Base-by-base conservation (phyloP, 2,888 invertebrate genomes). In the Coenonympha arcania region DNA sequence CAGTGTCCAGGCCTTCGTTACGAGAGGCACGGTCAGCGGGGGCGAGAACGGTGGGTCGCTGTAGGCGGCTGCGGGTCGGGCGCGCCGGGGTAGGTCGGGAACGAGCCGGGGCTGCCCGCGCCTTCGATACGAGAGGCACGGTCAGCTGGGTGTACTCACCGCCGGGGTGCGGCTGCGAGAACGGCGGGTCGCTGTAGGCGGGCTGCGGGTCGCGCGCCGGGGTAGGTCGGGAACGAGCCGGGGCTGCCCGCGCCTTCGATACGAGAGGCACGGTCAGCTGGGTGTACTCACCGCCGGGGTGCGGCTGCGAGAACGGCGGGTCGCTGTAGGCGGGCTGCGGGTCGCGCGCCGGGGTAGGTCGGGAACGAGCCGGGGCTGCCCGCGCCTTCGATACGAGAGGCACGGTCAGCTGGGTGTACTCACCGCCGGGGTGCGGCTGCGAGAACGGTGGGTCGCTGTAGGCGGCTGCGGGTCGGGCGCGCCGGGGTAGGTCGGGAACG, bases 371-470 rank as follows among this genome's bases (percentile, higher is more conserved):
- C n/a, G n/a, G n/a, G n/a, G n/a, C n/a, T n/a, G n/a, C n/a, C n/a
- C n/a, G n/a, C n/a, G n/a, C n/a, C n/a, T n/a, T n/a, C n/a, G n/a
- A n/a, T n/a, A n/a, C n/a, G n/a, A n/a, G n/a, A n/a, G n/a, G n/a
- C n/a, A n/a, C n/a, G n/a, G n/a, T n/a, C n/a, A n/a, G n/a, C n/a
- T n/a, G n/a, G n/a, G n/a, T n/a, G 2, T 26, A 43, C 16, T 34
- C 11, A 20, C 22, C 37, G 13, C 72, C 72, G 22, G 71, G 53
- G 54, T 73, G 89, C 69, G 89, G 88, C 71, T 90, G 90, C 54
- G 90, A 90, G 78, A 96, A 96, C 3, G 96, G 96, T 18, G 95
- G 94, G 69, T 96, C 95, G 82, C 95, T 95, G 78, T 96, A 96
- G 62, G 93, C 92, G 54, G 89, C 73, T 93, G 91, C 39, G 90